phyloP scores from a whole-genome alignment of 2,888 invertebrate species.

The Bhutanitis thaidina region DNA sequence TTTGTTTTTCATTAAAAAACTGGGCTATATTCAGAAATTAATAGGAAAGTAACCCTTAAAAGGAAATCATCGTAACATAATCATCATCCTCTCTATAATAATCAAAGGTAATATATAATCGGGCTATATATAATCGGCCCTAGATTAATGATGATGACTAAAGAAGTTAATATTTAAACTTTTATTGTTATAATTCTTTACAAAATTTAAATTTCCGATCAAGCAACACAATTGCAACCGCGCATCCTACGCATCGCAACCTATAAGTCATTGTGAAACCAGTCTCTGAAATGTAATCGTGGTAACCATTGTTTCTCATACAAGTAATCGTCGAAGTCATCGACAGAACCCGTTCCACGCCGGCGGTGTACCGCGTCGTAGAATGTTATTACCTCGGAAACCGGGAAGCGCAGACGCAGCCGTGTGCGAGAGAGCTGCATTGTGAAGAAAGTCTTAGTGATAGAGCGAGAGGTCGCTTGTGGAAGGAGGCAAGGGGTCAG shows the following conservation, averaged over 20 bases:
- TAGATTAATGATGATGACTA: no score
- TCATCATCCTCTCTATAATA: no score
- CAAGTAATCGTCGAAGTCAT: slow-evolving; percentile 73
- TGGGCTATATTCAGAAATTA: no score
- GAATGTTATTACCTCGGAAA: slow-evolving; percentile 68
- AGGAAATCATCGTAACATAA: no score
- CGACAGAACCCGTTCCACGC: slow-evolving; percentile 77
- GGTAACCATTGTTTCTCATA: slow-evolving; percentile 67
- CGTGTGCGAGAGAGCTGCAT: slow-evolving; percentile 50
- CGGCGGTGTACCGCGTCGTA: slow-evolving; percentile 74
- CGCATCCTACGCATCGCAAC: no score
- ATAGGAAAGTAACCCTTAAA: no score
- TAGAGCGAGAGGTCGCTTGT: slow-evolving; percentile 59
- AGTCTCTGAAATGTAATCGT: slow-evolving; percentile 47
- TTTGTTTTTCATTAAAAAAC: no score
- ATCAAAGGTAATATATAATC: no score
- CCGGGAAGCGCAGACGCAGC: slow-evolving; percentile 72
- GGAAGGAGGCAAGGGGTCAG: slow-evolving; percentile 76
- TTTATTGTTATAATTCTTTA: neutral
- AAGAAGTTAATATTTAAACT: no score
- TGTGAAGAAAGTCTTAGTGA: slow-evolving; percentile 53
- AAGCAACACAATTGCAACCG: slow-evolving; percentile 23
- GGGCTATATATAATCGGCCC: no score
- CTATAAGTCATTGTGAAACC: slow-evolving; percentile 30
- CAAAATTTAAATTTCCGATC: slow-evolving; percentile 8